Evolutionary conservation across 2,888 invertebrate genomes (phyloP).

Genomic region (Rhingia rostrata): DNA sequence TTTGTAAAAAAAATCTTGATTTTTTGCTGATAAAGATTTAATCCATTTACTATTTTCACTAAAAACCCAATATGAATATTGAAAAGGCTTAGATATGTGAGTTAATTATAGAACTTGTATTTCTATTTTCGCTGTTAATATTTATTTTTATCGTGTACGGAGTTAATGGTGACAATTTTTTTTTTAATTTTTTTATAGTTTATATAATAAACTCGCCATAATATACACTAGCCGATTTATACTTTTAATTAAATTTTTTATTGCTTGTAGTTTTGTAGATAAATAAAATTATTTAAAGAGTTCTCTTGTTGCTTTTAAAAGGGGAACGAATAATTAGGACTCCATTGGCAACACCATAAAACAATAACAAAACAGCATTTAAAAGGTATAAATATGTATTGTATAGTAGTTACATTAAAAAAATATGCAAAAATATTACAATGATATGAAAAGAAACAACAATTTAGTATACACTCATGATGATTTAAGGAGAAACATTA

Average conservation of each 20-base stretch:
- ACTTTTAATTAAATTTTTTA: background rate
- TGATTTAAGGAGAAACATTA: slow-evolving; percentile 67
- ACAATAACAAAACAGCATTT: slow-evolving; percentile 39
- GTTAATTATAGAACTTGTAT: no score
- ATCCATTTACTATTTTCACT: no score
- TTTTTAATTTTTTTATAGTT: slow-evolving; percentile 8
- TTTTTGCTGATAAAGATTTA: no score
- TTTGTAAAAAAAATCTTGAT: no score
- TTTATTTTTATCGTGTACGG: background rate
- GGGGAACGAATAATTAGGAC: slow-evolving; percentile 37
- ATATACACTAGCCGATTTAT: slow-evolving; percentile 32
- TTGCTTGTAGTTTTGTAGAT: slow-evolving; percentile 66
- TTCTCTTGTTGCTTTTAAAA: slow-evolving; percentile 7
- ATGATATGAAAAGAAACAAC: slow-evolving; percentile 25
- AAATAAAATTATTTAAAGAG: slow-evolving; percentile 21
- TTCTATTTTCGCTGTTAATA: no score
- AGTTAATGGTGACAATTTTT: slow-evolving; percentile 47
- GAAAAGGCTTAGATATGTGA: no score
- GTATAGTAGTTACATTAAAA: slow-evolving; percentile 58
- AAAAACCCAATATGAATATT: no score
- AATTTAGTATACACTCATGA: slow-evolving; percentile 68
- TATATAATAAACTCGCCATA: background rate
- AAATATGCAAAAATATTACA: slow-evolving; percentile 54
- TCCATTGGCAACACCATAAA: slow-evolving; percentile 47
- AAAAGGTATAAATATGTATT: slow-evolving; percentile 51